Conservation (phyloP, 64 coral and sea anemone species). For the Orbicella faveolata region DNA sequence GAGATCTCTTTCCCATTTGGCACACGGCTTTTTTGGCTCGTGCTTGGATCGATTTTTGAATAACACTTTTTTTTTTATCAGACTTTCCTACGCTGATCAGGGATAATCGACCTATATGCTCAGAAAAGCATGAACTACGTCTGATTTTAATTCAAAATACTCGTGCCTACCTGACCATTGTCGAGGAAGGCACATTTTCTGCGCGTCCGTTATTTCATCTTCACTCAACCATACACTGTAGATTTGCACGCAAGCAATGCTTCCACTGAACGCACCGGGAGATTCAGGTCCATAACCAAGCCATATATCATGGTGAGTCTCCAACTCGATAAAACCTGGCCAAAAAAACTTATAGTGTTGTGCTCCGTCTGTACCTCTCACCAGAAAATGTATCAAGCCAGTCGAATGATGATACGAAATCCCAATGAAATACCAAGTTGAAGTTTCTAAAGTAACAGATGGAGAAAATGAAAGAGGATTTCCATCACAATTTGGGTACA, state of each 20-base stretch:
- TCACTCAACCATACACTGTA: background rate
- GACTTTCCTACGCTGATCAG: no score
- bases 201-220: background rate
- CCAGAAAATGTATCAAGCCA: background rate
- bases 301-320: background rate
- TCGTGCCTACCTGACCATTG: background rate
- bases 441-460: background rate
- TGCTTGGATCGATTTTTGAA: no score
- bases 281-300: slow-evolving; percentile 9
- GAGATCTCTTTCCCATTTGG: no score
- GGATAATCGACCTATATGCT: no score
- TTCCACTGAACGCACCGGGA: background rate
- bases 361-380: background rate
- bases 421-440: slow-evolving; percentile 3
- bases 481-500: background rate
- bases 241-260: background rate
- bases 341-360: background rate
- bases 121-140: no score
- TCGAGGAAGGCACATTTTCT: background rate
- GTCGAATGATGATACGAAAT: background rate
- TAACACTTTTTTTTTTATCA: no score
- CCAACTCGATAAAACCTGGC: background rate
- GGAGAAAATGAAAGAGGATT: background rate
- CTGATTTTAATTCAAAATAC: no score
- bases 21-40: no score